phyloP scores from a whole-genome alignment of 2,797 vertebrate species.

The Petrocephalus schoutedeni region DNA sequence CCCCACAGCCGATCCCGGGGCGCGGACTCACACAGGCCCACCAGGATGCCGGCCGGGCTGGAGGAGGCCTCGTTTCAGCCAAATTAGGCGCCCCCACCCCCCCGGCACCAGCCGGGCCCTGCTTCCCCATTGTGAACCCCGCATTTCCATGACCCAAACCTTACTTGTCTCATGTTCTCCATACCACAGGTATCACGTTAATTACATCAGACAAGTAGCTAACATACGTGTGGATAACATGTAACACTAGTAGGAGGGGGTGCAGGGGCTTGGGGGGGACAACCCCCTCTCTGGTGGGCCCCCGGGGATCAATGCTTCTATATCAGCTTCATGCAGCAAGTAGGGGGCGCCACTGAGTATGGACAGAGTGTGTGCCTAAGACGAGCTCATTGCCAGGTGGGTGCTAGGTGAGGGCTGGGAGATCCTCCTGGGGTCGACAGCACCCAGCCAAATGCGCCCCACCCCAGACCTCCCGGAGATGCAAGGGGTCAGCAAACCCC shows the following conservation, averaged over 20 bases:
- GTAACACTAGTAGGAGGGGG: neutral
- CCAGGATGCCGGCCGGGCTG: neutral
- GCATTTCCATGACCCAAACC: neutral
- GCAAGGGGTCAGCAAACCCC: neutral
- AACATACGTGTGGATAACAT: conserved; percentile 40
- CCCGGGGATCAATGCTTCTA: neutral
- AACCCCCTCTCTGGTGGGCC: neutral
- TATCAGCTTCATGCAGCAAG: neutral
- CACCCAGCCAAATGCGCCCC: neutral
- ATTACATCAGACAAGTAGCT: conserved; percentile 34
- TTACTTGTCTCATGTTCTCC: neutral
- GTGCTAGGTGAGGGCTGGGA: neutral
- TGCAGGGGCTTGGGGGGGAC: neutral
- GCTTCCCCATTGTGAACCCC: neutral
- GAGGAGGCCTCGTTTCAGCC: conserved; percentile 4
- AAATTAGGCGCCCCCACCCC: neutral
- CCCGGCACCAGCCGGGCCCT: neutral
- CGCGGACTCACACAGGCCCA: neutral
- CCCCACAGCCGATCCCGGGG: neutral
- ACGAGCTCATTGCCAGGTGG: neutral
- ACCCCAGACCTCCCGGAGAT: neutral
- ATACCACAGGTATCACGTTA: conserved; percentile 33
- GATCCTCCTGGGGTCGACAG: neutral
- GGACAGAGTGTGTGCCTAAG: neutral
- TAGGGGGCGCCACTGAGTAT: neutral